Conservation (phyloP, 2,797 vertebrate species). For the Premnoplex brunnescens region DNA sequence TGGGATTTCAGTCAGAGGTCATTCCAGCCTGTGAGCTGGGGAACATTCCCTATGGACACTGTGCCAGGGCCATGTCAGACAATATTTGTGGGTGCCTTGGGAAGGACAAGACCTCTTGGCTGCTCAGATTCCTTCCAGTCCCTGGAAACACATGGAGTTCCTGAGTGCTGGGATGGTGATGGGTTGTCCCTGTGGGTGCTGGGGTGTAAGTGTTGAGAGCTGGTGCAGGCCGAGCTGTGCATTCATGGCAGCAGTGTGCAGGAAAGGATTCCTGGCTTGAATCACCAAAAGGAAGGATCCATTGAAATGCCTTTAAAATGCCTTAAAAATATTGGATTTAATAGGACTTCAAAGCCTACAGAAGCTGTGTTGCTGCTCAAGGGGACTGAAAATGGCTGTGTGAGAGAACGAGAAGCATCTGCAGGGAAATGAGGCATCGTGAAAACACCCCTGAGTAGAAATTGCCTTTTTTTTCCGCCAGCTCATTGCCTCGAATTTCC, state of each 20-base stretch:
- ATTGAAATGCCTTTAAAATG: background rate
- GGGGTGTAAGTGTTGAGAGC: background rate
- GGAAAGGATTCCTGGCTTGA: background rate
- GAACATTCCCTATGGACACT: background rate
- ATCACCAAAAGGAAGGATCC: background rate
- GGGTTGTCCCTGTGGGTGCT: rapidly evolving
- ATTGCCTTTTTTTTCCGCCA: rapidly evolving
- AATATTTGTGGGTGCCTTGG: background rate
- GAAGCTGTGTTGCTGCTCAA: background rate
- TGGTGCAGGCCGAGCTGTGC: background rate
- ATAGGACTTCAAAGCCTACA: background rate
- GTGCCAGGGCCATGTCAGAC: background rate
- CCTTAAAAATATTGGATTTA: background rate
- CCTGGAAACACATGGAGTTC: too few relatives aligned
- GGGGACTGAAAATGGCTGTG: background rate
- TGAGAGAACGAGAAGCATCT: background rate
- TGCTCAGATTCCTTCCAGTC: background rate
- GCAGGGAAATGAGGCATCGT: background rate
- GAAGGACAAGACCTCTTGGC: rapidly evolving
- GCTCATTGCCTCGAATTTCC: background rate
- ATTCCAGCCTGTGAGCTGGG: background rate
- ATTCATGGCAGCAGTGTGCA: background rate
- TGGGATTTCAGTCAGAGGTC: background rate
- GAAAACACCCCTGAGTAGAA: background rate
- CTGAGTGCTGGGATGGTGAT: background rate